phyloP scores from a whole-genome alignment of 2,888 invertebrate genomes.

The Nasonia oneida region DNA sequence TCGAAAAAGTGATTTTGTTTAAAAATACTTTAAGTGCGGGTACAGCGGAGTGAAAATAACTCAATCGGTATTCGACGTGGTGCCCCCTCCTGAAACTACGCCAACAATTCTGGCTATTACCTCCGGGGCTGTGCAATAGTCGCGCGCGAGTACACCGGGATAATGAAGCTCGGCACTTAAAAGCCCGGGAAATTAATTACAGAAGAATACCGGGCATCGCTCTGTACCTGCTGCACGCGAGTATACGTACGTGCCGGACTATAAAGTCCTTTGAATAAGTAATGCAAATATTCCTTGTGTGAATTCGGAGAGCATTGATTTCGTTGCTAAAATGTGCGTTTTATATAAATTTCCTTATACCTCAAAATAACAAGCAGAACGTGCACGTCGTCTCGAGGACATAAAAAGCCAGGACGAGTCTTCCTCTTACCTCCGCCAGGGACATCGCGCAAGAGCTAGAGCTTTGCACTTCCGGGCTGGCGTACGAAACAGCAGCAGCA shows the following conservation, averaged over 20 bases:
- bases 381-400: background rate
- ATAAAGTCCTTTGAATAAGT: background rate
- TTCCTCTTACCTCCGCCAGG: background rate
- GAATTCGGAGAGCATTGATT: background rate
- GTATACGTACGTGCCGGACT: background rate
- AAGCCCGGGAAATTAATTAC: conserved; percentile 43
- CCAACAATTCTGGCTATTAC: conserved; percentile 23
- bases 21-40: background rate
- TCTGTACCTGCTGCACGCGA: background rate
- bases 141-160: background rate
- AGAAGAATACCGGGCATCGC: background rate
- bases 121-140: background rate
- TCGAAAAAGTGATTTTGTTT: background rate
- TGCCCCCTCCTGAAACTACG: background rate
- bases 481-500: background rate
- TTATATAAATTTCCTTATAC: background rate
- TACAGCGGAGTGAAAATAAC: conserved; percentile 12
- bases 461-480: conserved; percentile 36
- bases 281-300: conserved; percentile 5
- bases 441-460: background rate
- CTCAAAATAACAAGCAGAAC: too few relatives aligned
- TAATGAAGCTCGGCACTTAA: conserved; percentile 42
- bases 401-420: background rate
- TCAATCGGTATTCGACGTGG: conserved; percentile 26
- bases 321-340: background rate